Conservation (phyloP, 2,888 invertebrate species). For the Thereva nobilitata region DNA sequence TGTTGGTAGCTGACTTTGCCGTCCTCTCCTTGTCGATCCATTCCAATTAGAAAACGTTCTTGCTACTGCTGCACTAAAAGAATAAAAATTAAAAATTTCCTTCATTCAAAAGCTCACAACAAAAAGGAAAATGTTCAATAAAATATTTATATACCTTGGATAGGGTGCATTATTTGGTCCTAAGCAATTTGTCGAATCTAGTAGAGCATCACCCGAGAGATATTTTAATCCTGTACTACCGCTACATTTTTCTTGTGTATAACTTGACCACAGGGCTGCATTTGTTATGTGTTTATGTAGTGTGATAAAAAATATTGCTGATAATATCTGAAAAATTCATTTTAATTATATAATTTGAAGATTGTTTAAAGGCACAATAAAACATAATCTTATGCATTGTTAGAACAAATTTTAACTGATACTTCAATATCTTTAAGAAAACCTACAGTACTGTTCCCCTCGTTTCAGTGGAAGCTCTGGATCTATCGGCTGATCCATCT, state of each 20-base stretch:
- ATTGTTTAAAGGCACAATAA: too few relatives aligned
- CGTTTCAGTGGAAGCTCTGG: too few relatives aligned
- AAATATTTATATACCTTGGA: slow-evolving; percentile 69
- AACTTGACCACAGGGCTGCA: slow-evolving; percentile 55
- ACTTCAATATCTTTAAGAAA: too few relatives aligned
- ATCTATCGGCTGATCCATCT: too few relatives aligned
- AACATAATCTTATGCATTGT: too few relatives aligned
- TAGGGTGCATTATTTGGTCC: slow-evolving; percentile 84
- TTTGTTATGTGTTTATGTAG: slow-evolving; percentile 48
- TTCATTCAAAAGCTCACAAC: background rate
- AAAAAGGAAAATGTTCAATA: background rate
- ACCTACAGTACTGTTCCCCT: too few relatives aligned
- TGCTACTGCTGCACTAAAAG: slow-evolving; percentile 72
- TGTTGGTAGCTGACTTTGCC: slow-evolving; percentile 64
- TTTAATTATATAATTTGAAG: background rate
- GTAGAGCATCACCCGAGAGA: slow-evolving; percentile 85
- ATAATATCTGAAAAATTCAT: slow-evolving; percentile 49
- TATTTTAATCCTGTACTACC: slow-evolving; percentile 75
- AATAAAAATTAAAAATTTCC: slow-evolving; percentile 36
- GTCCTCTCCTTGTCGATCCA: slow-evolving; percentile 71
- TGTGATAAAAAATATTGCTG: slow-evolving; percentile 52
- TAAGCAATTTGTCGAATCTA: slow-evolving; percentile 74
- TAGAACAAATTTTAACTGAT: too few relatives aligned
- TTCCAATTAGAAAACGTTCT: slow-evolving; percentile 72
- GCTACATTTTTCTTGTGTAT: slow-evolving; percentile 60